Conservation (phyloP, 1,140 invertebrate genomes). For the Ephestia elutella region DNA sequence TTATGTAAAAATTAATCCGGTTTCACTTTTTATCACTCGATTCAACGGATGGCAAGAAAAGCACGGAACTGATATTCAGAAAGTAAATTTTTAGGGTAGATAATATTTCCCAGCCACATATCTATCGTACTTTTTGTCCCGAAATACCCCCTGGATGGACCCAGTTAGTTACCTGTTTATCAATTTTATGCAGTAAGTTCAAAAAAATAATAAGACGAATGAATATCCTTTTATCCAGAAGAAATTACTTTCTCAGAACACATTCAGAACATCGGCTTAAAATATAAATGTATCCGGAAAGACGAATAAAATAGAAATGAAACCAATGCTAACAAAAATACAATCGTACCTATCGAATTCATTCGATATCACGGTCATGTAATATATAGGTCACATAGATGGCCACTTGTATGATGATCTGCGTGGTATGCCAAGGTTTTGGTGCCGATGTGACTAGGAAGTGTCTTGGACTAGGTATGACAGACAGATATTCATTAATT, state of each 20-base stretch:
- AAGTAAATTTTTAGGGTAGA: too few species aligned
- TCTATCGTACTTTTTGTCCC: too few species aligned
- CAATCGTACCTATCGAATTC: background rate
- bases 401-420: background rate
- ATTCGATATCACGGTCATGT: background rate
- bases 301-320: background rate
- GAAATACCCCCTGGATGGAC: too few species aligned
- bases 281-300: too few species aligned
- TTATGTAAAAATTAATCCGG: background rate
- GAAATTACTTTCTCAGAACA: too few species aligned
- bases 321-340: background rate
- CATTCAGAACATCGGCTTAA: too few species aligned
- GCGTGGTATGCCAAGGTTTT: background rate
- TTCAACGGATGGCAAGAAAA: background rate
- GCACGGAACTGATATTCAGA: background rate
- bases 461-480: background rate
- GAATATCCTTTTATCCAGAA: too few species aligned
- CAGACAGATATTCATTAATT: background rate
- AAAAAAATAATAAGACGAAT: too few species aligned
- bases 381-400: background rate
- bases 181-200: too few species aligned
- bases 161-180: too few species aligned
- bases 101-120: too few species aligned
- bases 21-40: slow-evolving; percentile 2
- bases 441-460: background rate